phyloP scores from a whole-genome alignment of 2,797 vertebrate species.

The Sebastes oblongus region DNA sequence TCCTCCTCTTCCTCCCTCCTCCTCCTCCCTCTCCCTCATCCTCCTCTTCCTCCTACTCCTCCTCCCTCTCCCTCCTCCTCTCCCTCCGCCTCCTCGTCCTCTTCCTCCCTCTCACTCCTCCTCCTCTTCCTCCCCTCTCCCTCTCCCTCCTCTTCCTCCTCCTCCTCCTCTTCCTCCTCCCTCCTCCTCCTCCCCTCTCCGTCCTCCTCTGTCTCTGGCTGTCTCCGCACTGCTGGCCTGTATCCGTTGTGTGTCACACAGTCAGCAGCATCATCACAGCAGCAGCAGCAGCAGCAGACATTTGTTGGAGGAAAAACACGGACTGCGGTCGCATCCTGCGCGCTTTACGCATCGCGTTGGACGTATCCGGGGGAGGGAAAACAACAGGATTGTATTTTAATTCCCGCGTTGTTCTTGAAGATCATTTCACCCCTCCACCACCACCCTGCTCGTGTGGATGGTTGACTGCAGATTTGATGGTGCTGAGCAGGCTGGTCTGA shows the following conservation, averaged over 20 bases:
- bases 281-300: slow-evolving; percentile 38
- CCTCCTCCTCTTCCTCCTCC: neutral
- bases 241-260: slow-evolving; percentile 51
- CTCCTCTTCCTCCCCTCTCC: fast-evolving
- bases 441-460: slow-evolving; percentile 45
- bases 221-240: slow-evolving; percentile 74
- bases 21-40: fast-evolving
- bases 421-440: neutral
- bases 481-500: slow-evolving; percentile 73
- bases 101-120: fast-evolving
- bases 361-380: neutral
- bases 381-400: slow-evolving; percentile 11
- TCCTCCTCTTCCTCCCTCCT: no score
- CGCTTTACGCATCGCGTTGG: slow-evolving; percentile 21
- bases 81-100: fast-evolving
- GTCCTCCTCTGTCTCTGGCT: slow-evolving; percentile 29
- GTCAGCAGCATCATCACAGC: slow-evolving; percentile 51
- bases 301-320: slow-evolving; percentile 35
- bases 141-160: neutral
- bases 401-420: slow-evolving; percentile 39
- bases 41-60: no score
- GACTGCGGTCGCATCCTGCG: slow-evolving; percentile 43
- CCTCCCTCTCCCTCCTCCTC: fast-evolving
- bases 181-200: neutral
- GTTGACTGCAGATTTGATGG: slow-evolving; percentile 68